Base-by-base conservation (phyloP, 2,113 vertebrate species). In the Pithys albifrons region DNA sequence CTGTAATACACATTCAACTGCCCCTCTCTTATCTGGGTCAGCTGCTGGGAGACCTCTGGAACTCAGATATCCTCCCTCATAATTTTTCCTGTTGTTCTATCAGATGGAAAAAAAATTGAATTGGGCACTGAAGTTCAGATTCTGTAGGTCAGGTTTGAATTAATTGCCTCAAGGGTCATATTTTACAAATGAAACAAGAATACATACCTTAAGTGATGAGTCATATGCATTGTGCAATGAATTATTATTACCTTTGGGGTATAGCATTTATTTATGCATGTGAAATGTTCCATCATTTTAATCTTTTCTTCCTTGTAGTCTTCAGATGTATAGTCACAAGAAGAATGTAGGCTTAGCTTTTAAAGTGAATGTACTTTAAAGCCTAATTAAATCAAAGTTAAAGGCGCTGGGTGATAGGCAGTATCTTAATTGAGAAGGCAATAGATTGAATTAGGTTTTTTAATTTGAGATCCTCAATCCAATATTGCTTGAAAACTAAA, bases 401-500 rank as follows among this genome's bases (percentile, higher is more conserved):
- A 96, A 97, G 96, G 87, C 95, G 94, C 92, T 92, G 91, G 78
- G 31, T 89, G 91, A 95, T 95, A 93, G 94, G 75, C 89, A 94
- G 91, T 91, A 93, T 97, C 94, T 97, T 97, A 95, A 97, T 95
- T 97, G 95, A 96, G 95, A 85, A 97, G 92, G 96, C 95, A 93
- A 93, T 74, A 96, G 95, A 98, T 98, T 98, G 88, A 98, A 98
- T 98, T 98, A 98, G 48, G 91, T 92, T 96, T 96, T 97, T 97
- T 97, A 89, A 93, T 96, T 97, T 97, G 96, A 96, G 96, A 95
- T 97, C 97, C 33, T 91, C 96, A 95, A 97, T 98, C 95, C 96
- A 98, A 97, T 98, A 97, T 98, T 98, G 98, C 95, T 97, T 97
- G 94, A 98, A 97, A 97, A 97, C 96, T 95, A 97, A 97, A 96